These are phyloP conservation scores for Laterallus jamaicensis DNA, from an alignment of 2,113 vertebrate species.

Conservation along the genomic window DNA sequence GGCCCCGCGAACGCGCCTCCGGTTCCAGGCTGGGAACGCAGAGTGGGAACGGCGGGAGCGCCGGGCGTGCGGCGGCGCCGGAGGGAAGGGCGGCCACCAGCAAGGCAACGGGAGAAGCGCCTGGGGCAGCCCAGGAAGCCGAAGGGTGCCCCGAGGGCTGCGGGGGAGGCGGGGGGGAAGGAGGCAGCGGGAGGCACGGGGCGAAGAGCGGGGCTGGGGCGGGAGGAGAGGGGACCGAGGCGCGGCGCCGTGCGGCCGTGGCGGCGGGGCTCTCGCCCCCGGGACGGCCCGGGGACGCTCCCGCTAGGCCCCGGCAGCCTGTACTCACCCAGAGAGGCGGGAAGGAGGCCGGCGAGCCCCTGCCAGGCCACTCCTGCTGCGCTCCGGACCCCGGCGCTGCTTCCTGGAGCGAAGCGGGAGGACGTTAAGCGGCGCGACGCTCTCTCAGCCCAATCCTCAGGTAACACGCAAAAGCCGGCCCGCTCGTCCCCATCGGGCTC, in stretches of 20 bases:
- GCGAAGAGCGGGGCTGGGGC: background rate
- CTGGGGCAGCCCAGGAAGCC: background rate
- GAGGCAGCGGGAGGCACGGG: background rate
- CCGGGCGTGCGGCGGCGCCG: background rate
- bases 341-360: background rate
- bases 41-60: background rate
- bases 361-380: background rate
- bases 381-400: background rate
- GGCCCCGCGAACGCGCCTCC: background rate
- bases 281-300: rapidly evolving
- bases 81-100: background rate
- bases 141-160: background rate
- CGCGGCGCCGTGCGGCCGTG: too few relatives aligned
- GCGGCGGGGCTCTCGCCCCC: background rate
- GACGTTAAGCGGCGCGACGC: too few relatives aligned
- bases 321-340: slow-evolving; percentile 25
- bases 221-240: background rate
- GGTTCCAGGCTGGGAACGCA: rapidly evolving
- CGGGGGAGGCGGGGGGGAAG: rapidly evolving
- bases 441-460: background rate
- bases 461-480: background rate
- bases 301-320: background rate
- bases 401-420: background rate
- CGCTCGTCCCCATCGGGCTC: background rate
- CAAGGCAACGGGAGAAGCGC: background rate